phyloP scores from a whole-genome alignment of 2,113 vertebrate genomes.

The Dicaeum eximium region DNA sequence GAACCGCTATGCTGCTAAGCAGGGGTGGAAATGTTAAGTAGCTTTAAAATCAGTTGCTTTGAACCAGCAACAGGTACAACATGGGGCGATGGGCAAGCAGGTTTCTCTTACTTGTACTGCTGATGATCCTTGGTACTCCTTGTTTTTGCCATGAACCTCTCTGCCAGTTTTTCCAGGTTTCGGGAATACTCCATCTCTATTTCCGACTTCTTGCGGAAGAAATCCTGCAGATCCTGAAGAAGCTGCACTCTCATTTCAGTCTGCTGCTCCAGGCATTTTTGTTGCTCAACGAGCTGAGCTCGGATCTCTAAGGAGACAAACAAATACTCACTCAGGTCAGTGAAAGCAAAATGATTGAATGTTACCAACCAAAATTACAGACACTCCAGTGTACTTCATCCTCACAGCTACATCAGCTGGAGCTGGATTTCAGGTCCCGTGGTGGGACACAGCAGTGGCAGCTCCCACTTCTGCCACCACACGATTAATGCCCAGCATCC shows the following conservation, averaged over 20 bases:
- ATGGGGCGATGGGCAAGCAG: fast-evolving
- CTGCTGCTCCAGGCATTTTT: conserved; percentile 98
- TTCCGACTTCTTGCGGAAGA: conserved; percentile 97
- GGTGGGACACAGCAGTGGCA: not conserved
- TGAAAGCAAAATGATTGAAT: not conserved
- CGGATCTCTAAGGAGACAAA: conserved; percentile 85
- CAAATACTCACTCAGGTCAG: not conserved
- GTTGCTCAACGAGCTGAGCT: conserved; percentile 93
- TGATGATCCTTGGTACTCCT: conserved; percentile 98
- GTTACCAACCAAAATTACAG: not conserved
- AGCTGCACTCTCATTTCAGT: conserved; percentile 97
- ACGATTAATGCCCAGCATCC: fast-evolving
- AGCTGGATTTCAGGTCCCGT: not conserved
- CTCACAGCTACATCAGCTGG: not conserved
- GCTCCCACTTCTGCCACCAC: not conserved
- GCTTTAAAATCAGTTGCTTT: not conserved
- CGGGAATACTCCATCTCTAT: conserved; percentile 98
- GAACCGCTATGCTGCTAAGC: not conserved
- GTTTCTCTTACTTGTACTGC: conserved; percentile 90
- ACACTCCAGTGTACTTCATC: not conserved
- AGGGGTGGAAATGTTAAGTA: not conserved
- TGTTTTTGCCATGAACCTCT: conserved; percentile 99
- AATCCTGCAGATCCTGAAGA: conserved; percentile 97
- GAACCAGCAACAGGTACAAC: not conserved
- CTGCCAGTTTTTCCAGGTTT: conserved; percentile 94